These are phyloP conservation scores for Mylabris phalerata DNA, from an alignment of 1,140 invertebrate genomes.

Conservation along the genomic window DNA sequence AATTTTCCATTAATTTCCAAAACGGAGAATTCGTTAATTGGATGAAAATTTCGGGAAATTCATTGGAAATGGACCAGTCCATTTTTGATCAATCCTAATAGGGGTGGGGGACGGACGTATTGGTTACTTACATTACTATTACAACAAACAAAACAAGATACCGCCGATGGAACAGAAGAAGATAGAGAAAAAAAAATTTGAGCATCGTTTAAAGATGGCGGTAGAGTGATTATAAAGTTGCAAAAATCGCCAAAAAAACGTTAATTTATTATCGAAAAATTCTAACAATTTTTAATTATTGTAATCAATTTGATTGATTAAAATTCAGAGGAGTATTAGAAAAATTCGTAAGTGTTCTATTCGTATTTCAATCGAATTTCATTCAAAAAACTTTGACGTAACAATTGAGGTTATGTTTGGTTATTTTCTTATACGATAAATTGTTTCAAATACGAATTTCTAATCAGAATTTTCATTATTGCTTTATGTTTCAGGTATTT, in stretches of 20 bases:
- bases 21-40: neutral
- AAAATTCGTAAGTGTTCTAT: too few relatives aligned
- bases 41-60: too few relatives aligned
- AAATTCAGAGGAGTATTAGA: too few relatives aligned
- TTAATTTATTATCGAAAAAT: too few relatives aligned
- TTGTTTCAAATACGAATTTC: too few relatives aligned
- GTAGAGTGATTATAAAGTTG: slow-evolving; percentile 34
- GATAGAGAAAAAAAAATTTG: slow-evolving; percentile 32
- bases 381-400: slow-evolving; percentile 2
- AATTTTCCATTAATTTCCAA: neutral
- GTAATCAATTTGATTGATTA: too few relatives aligned
- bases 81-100: slow-evolving; percentile 24
- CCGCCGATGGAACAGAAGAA: slow-evolving; percentile 16
- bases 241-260: slow-evolving; percentile 28
- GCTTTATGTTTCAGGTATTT: neutral
- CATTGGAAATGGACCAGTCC: slow-evolving; percentile 26
- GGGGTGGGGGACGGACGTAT: slow-evolving; percentile 19
- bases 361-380: too few relatives aligned
- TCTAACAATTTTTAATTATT: too few relatives aligned
- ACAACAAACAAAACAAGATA: neutral
- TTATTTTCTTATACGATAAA: neutral
- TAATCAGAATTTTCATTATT: neutral
- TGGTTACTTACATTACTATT: too few relatives aligned
- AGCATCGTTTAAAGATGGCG: slow-evolving; percentile 39
- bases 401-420: slow-evolving; percentile 37